These are phyloP conservation scores for Formica selysi DNA, from an alignment of 1,140 invertebrate species.

Conservation along the genomic window DNA sequence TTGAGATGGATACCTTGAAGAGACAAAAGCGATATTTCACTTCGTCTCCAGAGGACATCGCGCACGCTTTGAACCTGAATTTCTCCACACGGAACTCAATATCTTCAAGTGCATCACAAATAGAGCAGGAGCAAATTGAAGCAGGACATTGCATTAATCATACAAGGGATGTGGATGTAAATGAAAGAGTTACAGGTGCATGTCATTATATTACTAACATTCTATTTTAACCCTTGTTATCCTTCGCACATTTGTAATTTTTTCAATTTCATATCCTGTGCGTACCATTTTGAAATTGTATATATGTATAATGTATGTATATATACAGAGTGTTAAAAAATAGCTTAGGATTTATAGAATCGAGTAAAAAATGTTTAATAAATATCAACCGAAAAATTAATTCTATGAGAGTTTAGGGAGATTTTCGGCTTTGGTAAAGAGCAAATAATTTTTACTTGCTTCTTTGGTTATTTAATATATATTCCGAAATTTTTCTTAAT, in stretches of 20 bases:
- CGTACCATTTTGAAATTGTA: not conserved
- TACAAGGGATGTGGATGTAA: constrained; percentile 36
- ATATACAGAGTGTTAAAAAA: not conserved
- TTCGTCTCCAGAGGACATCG: constrained; percentile 74
- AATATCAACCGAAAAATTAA: too few relatives aligned
- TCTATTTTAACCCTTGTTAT: constrained; percentile 2
- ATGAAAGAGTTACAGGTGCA: constrained; percentile 76
- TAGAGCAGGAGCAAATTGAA: not conserved
- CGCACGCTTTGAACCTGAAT: constrained; percentile 77
- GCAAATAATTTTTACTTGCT: too few relatives aligned
- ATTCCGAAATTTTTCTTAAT: too few relatives aligned
- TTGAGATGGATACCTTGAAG: constrained; percentile 71
- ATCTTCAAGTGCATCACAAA: constrained; percentile 40
- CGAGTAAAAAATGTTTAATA: too few relatives aligned
- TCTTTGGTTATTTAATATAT: too few relatives aligned
- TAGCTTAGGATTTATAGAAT: too few relatives aligned
- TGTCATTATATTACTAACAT: constrained; percentile 78
- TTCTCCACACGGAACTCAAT: constrained; percentile 41
- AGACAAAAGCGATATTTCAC: constrained; percentile 74
- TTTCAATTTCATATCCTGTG: not conserved
- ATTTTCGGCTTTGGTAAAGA: too few relatives aligned
- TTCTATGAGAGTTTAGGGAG: too few relatives aligned
- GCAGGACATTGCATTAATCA: not conserved
- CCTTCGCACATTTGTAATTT: not conserved
- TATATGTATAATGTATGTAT: not conserved